Percentiles rank a stretch among this genome's conserved stretches.
phyloP scores from a whole-genome alignment of 53 echinoderm and acorn worm genomes.

The Temnopleurus reevesii region DNA sequence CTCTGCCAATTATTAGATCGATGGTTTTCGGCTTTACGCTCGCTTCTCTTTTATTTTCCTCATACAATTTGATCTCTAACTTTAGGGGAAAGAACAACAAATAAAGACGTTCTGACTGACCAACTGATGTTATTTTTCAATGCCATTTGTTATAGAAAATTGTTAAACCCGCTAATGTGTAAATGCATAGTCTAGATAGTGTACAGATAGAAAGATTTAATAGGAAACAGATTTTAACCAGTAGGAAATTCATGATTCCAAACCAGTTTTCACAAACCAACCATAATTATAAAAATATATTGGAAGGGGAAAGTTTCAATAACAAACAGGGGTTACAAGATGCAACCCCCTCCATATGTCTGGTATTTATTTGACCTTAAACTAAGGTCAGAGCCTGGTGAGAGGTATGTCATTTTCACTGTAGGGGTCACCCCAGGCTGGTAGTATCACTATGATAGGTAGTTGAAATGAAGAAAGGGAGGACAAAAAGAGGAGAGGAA shows the following conservation, averaged over 20 bases:
- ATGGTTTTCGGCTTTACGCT: too few relatives aligned
- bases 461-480: too few relatives aligned
- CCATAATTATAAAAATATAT: not conserved
- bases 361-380: constrained; percentile 37
- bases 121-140: too few relatives aligned
- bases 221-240: not conserved
- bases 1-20: too few relatives aligned
- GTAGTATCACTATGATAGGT: not conserved
- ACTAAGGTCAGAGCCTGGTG: constrained; percentile 30
- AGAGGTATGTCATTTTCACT: constrained; percentile 50
- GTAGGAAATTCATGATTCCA: not conserved
- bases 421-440: constrained; percentile 15
- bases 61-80: too few relatives aligned
- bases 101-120: too few relatives aligned
- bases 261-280: not conserved
- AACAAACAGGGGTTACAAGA: not conserved
- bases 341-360: not conserved
- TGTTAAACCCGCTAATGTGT: too few relatives aligned
- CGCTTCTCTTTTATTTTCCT: too few relatives aligned
- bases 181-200: too few relatives aligned
- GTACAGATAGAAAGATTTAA: not conserved
- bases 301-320: not conserved
- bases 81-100: too few relatives aligned
- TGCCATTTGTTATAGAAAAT: too few relatives aligned
- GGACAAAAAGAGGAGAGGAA: too few relatives aligned